Base-by-base conservation (phyloP, 2,888 invertebrate species). In the Hirtodrosophila histrioides region DNA sequence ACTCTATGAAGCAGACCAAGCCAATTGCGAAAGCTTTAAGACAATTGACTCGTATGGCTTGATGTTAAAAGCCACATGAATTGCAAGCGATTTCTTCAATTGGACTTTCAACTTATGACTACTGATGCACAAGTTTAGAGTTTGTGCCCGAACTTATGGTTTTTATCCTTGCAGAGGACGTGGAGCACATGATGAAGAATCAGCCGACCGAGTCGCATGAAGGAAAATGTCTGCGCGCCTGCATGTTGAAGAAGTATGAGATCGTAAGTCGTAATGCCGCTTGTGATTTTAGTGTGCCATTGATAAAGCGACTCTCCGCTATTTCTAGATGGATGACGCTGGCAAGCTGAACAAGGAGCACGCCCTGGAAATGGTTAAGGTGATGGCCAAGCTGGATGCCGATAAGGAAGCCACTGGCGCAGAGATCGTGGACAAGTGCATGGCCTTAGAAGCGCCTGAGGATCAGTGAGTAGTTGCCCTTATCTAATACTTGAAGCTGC, bases 151-250 rank as follows among this genome's bases (percentile, higher is more conserved):
- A 10, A 11, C 9, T 2, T 4, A 11, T 31, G 5, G 0, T 12
- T 8, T 9, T 24, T 9, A 10, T 27, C 8, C 7, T 48, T 69
- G 1, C 51, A 90, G 90, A 77, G 45, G 92, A 92, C 60, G 55
- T 92, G 40, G 82, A 86, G 35, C 78, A 75, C 4, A 63, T 92
- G 74, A 51, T 89, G 11, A 81, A 84, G 23, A 80, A 89, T 46
- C 70, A 86, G 43, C 60, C 80, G 0, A 80, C 89, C 11, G 65
- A 57, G 4, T 78, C 80, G 5, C 75, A 58, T 4, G 89, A 89
- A 45, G 89, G 81, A 10, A 91, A 91, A 67, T 92, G 92, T 50
- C 67, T 92, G 54, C 87, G 82, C 3, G 87, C 90, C 40, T 92
- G 92, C 61, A 54, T 90, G 17, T 80, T 91, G 78, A 89, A 90